These are phyloP conservation scores for Microctonus hyperodae DNA, from an alignment of 2,888 invertebrate genomes.

Conservation along the genomic window DNA sequence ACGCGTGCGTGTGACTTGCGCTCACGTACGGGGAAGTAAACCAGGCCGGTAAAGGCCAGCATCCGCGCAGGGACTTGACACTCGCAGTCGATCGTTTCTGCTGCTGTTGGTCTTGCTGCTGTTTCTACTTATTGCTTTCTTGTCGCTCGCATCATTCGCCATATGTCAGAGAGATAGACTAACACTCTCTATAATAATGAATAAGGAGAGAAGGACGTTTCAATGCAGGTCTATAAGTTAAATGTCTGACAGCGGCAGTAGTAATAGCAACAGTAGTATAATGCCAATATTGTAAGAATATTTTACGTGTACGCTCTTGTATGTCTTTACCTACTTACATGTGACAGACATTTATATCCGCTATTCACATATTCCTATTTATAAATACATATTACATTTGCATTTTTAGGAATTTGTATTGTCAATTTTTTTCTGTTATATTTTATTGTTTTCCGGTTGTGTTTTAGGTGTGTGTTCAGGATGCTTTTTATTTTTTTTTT, in stretches of 20 bases:
- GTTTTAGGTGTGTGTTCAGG: not conserved
- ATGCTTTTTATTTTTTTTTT: not conserved
- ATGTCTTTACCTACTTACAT: not conserved
- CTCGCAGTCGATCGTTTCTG: constrained; percentile 20
- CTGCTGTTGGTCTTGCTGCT: not conserved
- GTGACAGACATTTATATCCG: not conserved
- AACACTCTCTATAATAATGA: constrained; percentile 54
- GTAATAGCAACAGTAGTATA: not conserved
- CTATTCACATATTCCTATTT: not conserved
- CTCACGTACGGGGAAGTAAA: constrained; percentile 49
- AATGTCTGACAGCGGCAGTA: not conserved
- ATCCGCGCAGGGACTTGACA: constrained; percentile 47
- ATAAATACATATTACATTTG: not conserved
- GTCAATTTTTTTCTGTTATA: not conserved
- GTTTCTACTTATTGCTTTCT: not conserved
- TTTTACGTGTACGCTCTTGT: not conserved
- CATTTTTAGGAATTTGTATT: not conserved
- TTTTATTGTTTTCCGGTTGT: not conserved
- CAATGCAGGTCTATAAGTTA: constrained; percentile 9
- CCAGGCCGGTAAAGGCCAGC: constrained; percentile 59
- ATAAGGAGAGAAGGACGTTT: constrained; percentile 11
- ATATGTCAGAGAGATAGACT: constrained; percentile 45
- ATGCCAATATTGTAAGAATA: not conserved
- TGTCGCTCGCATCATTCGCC: not conserved
- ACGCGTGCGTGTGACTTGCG: constrained; percentile 35